These are phyloP conservation scores for Pagrus major DNA, from an alignment of 2,113 vertebrate species.

Conservation along the genomic window DNA sequence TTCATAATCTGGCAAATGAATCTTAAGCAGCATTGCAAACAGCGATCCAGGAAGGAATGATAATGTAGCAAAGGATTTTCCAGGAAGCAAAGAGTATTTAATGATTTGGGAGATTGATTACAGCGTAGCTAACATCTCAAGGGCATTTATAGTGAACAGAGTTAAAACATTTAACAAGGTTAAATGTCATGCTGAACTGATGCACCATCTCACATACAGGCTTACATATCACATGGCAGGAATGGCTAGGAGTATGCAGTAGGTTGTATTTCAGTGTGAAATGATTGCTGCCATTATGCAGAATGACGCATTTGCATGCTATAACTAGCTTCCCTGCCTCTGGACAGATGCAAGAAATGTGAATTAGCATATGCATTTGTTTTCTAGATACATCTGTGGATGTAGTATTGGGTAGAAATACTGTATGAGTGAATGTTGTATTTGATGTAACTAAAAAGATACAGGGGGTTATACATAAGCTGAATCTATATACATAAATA, in stretches of 20 bases:
- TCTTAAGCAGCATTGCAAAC: constrained; percentile 40
- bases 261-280: constrained; percentile 11
- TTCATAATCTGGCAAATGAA: constrained; percentile 54
- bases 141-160: constrained; percentile 42
- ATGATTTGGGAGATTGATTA: constrained; percentile 51
- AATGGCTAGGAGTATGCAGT: background rate
- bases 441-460: constrained; percentile 1
- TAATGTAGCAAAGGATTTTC: constrained; percentile 40
- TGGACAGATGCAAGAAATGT: background rate
- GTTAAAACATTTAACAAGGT: constrained; percentile 53
- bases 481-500: constrained; percentile 3
- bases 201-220: background rate
- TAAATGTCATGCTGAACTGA: constrained; percentile 31
- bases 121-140: constrained; percentile 20
- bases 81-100: constrained; percentile 49
- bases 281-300: background rate
- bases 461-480: background rate
- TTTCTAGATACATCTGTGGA: background rate
- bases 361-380: constrained; percentile 15
- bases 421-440: background rate
- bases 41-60: constrained; percentile 35
- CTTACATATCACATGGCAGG: background rate
- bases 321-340: background rate
- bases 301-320: constrained; percentile 7
- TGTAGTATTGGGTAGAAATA: background rate